Percentiles rank a stretch among this genome's conserved stretches.
Conservation (phyloP, 2,797 vertebrate genomes). For the Phalanger gymnotis region DNA sequence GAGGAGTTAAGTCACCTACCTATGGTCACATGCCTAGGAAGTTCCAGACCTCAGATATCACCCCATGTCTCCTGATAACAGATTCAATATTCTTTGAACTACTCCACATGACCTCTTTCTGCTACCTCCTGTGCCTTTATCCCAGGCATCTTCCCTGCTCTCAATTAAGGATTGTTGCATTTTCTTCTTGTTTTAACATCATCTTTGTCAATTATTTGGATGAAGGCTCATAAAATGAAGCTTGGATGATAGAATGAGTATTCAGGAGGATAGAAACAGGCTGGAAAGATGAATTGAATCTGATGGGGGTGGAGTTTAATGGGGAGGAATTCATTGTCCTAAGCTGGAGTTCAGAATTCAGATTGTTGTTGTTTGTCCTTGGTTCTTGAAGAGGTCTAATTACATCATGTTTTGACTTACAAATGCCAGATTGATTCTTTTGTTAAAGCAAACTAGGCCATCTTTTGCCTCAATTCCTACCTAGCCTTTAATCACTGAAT, state of each 20-base stretch:
- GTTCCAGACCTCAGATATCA: background rate
- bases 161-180: background rate
- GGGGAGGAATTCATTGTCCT: background rate
- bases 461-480: too few relatives aligned
- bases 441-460: too few relatives aligned
- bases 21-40: background rate
- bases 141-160: background rate
- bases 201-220: background rate
- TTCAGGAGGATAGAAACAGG: background rate
- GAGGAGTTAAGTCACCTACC: background rate
- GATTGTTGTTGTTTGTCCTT: background rate
- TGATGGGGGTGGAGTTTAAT: background rate
- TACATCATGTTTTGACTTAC: too few relatives aligned
- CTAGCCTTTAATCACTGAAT: too few relatives aligned
- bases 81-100: background rate
- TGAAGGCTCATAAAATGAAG: background rate
- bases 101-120: background rate
- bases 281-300: background rate
- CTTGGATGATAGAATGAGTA: background rate
- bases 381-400: background rate
- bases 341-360: background rate
- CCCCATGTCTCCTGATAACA: background rate
- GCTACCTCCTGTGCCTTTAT: background rate
- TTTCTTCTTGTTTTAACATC: background rate
- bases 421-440: too few relatives aligned